Evolutionary conservation across 37 sponge, comb jelly and placozoan species (phyloP).

Genomic region (Petrosia ficiformis): DNA sequence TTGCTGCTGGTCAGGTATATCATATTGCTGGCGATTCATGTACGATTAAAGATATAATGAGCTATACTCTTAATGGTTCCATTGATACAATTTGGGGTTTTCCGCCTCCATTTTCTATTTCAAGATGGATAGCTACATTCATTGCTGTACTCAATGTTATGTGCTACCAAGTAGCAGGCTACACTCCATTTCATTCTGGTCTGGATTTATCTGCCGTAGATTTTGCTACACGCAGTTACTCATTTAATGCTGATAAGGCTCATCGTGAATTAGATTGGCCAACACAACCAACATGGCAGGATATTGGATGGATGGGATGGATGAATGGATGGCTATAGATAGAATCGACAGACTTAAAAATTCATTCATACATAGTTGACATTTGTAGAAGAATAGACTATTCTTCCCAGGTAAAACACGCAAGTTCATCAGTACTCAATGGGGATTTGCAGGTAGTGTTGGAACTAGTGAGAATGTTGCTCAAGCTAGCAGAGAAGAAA

Average conservation of each 20-base stretch:
- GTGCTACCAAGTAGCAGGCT: constrained; percentile 21
- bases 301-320: too few species aligned
- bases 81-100: constrained; percentile 11
- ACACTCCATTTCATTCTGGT: neutral
- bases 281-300: constrained; percentile 14
- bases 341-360: too few species aligned
- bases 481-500: constrained; percentile 49
- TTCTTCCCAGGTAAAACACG: too few species aligned
- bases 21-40: neutral
- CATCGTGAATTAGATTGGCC: constrained; percentile 45
- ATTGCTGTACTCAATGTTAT: constrained; percentile 20
- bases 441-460: too few species aligned
- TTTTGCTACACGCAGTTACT: neutral
- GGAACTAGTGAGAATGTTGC: too few species aligned
- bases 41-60: constrained; percentile 3
- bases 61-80: neutral
- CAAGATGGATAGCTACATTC: constrained; percentile 17
- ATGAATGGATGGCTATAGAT: too few species aligned
- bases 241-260: constrained; percentile 19
- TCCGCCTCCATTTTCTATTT: neutral
- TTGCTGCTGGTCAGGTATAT: constrained; percentile 45
- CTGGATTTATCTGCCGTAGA: neutral
- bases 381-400: too few species aligned
- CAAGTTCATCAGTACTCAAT: too few species aligned
- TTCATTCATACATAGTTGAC: too few species aligned